A percentile compares a stretch with the other conserved stretches of the same genome.
phyloP scores from a whole-genome alignment of 2,113 vertebrate genomes.

The Xenus cinereus region DNA sequence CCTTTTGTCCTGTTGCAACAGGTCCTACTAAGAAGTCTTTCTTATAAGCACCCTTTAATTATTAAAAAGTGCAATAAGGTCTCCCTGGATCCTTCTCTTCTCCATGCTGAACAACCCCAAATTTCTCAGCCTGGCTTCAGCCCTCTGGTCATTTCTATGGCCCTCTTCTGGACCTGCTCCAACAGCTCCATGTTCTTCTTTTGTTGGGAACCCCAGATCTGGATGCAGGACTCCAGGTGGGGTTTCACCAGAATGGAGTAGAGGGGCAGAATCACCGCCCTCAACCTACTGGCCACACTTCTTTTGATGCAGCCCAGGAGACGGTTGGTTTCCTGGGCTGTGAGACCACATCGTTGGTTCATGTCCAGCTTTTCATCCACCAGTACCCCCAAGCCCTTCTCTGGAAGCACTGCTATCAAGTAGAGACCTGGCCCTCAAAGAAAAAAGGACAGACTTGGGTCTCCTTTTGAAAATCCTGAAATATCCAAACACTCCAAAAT shows the following conservation, averaged over 20 bases:
- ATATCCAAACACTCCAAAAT: not conserved
- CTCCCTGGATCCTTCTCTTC: not conserved
- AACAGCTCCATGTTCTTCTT: not conserved
- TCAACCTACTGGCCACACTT: fast-evolving
- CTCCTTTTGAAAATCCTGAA: not conserved
- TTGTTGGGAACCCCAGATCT: not conserved
- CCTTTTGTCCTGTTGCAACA: not conserved
- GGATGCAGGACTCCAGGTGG: not conserved
- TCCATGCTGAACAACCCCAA: not conserved
- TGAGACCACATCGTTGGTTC: fast-evolving
- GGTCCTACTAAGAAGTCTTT: not conserved
- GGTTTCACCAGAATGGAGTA: not conserved
- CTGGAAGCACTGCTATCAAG: not conserved
- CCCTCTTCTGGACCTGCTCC: not conserved
- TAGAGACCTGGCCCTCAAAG: not conserved
- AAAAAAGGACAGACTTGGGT: not conserved
- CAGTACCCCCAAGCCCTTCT: not conserved
- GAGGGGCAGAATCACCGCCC: not conserved
- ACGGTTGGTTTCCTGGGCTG: not conserved
- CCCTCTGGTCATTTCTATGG: not conserved
- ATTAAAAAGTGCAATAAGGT: not conserved
- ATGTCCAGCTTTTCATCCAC: not conserved
- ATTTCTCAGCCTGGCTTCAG: not conserved
- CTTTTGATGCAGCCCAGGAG: not conserved
- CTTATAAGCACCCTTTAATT: not conserved